phyloP scores from a whole-genome alignment of 2,888 invertebrate species.

The Lymantria monacha region DNA sequence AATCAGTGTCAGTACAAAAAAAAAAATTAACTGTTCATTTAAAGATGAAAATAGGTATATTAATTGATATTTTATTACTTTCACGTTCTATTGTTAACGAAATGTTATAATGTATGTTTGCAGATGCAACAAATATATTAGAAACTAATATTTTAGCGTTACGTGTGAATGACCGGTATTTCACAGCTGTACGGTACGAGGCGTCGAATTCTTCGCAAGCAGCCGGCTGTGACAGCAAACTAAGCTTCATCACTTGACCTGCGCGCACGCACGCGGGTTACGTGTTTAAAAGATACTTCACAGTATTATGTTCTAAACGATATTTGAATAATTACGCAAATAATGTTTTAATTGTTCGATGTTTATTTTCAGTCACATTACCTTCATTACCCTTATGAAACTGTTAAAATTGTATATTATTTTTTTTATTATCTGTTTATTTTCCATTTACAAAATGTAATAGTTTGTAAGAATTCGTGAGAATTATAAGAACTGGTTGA shows the following conservation, averaged over 20 bases:
- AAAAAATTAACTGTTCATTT: no score
- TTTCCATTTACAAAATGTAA: no score
- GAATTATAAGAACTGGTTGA: no score
- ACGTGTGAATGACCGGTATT: not conserved
- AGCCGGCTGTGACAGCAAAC: slow-evolving; percentile 36
- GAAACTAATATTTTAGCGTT: not conserved
- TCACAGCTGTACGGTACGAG: slow-evolving; percentile 4
- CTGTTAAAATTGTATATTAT: no score
- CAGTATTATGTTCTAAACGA: slow-evolving; percentile 4
- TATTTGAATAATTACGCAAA: not conserved
- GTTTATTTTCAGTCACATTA: not conserved
- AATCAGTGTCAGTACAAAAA: no score
- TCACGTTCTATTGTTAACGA: no score
- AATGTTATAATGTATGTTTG: no score
- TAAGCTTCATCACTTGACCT: slow-evolving; percentile 31
- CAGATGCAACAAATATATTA: not conserved
- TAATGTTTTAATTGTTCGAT: not conserved
- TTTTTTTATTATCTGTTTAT: no score
- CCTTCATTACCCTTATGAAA: no score
- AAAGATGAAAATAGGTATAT: no score
- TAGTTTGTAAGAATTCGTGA: no score
- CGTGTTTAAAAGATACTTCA: slow-evolving; percentile 13
- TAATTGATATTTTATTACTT: no score
- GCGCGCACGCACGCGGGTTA: slow-evolving; percentile 13
- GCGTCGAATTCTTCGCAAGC: slow-evolving; percentile 31